Conservation (phyloP, 2,113 vertebrate genomes). For the Brachionichthys hirsutus region DNA sequence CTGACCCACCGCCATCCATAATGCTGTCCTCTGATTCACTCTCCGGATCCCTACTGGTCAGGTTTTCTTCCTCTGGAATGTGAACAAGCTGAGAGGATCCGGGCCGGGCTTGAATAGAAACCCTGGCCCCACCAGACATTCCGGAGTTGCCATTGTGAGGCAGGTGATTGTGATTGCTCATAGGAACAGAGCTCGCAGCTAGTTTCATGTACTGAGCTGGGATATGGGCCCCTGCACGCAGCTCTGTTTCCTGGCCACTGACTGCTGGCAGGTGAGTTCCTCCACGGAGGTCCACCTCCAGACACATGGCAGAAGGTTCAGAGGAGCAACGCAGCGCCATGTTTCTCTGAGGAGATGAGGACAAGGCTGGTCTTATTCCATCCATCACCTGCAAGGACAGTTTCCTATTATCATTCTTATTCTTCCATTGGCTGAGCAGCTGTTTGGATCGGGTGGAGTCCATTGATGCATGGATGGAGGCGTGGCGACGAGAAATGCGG, state of each 20-base stretch:
- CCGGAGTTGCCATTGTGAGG: slow-evolving; percentile 69
- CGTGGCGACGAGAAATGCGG: slow-evolving; percentile 84
- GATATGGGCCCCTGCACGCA: slow-evolving; percentile 65
- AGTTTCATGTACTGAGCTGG: slow-evolving; percentile 88
- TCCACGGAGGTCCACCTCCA: slow-evolving; percentile 85
- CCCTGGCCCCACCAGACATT: slow-evolving; percentile 82
- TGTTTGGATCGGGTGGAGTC: slow-evolving; percentile 95
- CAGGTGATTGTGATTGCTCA: slow-evolving; percentile 78
- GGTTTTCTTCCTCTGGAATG: slow-evolving; percentile 89
- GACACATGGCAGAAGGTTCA: slow-evolving; percentile 84
- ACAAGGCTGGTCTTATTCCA: slow-evolving; percentile 76
- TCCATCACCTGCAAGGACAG: slow-evolving; percentile 91
- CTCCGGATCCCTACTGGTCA: slow-evolving; percentile 79
- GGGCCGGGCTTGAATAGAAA: slow-evolving; percentile 89
- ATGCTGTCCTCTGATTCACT: slow-evolving; percentile 73
- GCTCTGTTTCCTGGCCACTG: slow-evolving; percentile 56
- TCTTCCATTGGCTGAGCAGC: slow-evolving; percentile 96
- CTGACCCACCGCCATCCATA: slow-evolving; percentile 80
- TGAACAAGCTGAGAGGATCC: slow-evolving; percentile 97
- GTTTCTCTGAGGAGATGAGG: slow-evolving; percentile 88
- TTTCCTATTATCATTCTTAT: slow-evolving; percentile 91
- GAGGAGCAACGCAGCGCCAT: slow-evolving; percentile 91
- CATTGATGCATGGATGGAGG: slow-evolving; percentile 92
- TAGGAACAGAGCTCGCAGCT: slow-evolving; percentile 81
- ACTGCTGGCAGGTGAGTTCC: slow-evolving; percentile 44